Conservation (phyloP, 1,140 invertebrate species). For the Drosophila tristis region DNA sequence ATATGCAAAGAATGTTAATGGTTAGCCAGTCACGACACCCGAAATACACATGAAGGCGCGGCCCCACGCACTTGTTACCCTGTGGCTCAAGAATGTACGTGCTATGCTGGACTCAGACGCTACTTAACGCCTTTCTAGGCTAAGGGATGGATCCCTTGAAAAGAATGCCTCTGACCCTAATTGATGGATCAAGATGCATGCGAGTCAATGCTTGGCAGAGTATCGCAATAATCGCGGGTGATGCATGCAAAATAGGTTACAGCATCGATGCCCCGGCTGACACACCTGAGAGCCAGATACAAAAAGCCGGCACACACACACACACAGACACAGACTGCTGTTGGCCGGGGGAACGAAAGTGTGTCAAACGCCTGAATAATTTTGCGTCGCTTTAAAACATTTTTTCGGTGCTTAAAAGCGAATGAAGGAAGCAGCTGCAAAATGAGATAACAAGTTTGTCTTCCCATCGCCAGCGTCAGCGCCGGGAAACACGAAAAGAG, state of each 20-base stretch:
- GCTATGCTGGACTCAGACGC: background rate
- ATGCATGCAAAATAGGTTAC: conserved; percentile 80
- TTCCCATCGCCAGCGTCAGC: conserved; percentile 1
- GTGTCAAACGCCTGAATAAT: conserved; percentile 80
- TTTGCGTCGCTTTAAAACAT: conserved; percentile 57
- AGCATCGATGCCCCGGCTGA: conserved; percentile 52
- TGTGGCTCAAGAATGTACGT: background rate
- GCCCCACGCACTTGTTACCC: background rate
- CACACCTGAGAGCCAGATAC: conserved; percentile 24
- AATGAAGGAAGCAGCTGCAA: conserved; percentile 41
- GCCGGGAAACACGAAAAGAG: background rate
- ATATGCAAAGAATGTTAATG: conserved; percentile 57
- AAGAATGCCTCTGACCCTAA: conserved; percentile 62
- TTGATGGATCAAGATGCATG: conserved; percentile 56
- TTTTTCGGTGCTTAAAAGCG: conserved; percentile 48
- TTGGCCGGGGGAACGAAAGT: conserved; percentile 62
- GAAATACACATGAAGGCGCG: background rate
- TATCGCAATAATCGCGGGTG: conserved; percentile 54
- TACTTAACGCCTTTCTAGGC: conserved; percentile 14
- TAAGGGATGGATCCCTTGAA: too few relatives aligned
- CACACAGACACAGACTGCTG: conserved; percentile 3
- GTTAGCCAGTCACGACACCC: conserved; percentile 27
- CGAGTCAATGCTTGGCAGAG: conserved; percentile 28
- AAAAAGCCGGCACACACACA: conserved; percentile 41
- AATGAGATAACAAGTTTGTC: conserved; percentile 73